These are phyloP conservation scores for Oikopleura vanhoeffeni DNA, from an alignment of 23 tunicate species.

Conservation along the genomic window DNA sequence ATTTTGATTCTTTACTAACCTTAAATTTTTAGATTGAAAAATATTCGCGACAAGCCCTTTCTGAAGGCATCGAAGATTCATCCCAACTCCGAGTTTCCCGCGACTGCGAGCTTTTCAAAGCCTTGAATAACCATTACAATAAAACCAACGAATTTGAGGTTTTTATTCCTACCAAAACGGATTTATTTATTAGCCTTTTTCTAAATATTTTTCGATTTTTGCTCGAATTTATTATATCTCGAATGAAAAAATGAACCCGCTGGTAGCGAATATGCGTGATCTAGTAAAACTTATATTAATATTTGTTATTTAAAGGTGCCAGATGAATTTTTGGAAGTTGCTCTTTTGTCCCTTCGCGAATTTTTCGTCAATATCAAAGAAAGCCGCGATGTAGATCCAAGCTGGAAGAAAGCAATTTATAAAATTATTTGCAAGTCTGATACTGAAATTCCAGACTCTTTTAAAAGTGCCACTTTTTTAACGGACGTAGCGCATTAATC, in stretches of 20 bases:
- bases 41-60: constrained; percentile 73
- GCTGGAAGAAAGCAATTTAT: constrained; percentile 94
- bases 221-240: neutral
- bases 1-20: neutral
- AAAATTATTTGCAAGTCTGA: constrained; percentile 73
- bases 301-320: constrained; percentile 39
- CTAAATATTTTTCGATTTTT: neutral
- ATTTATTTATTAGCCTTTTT: constrained; percentile 1
- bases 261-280: neutral
- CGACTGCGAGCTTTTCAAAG: constrained; percentile 54
- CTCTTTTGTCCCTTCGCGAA: constrained; percentile 36
- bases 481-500: constrained; percentile 8
- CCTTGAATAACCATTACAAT: constrained; percentile 73
- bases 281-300: neutral
- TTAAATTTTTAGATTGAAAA: constrained; percentile 36
- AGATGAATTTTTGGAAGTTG: constrained; percentile 30
- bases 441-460: constrained; percentile 55
- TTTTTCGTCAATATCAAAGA: constrained; percentile 44
- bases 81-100: constrained; percentile 36
- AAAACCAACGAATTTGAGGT: constrained; percentile 73
- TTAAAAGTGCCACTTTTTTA: constrained; percentile 23
- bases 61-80: constrained; percentile 34
- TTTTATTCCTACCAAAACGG: constrained; percentile 16
- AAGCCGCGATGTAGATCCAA: constrained; percentile 61
- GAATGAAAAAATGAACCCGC: constrained; percentile 7